Evolutionary conservation across 1,140 invertebrate species (phyloP), one percentile per base, ranked within the genome.

Genomic region (Brachystomella parvula): DNA sequence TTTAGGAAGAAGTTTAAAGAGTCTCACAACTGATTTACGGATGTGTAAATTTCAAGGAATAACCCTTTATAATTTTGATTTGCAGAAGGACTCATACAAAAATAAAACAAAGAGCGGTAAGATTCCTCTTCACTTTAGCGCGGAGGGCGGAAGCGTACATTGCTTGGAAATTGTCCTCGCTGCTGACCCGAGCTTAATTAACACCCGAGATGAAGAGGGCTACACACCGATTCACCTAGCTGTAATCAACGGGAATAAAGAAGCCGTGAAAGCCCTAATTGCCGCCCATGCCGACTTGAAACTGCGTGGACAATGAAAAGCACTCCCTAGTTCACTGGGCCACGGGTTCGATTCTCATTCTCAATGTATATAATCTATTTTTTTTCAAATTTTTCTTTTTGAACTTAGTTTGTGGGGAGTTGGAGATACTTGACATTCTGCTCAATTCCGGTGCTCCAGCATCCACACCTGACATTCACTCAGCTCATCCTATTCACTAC

Each of bases 251-350:
- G 92, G 92, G 15, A 91, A 92, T 76, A 85, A 86, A 71, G 85
- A 87, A 28, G 82, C 94, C 63, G 87, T 92, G 49, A 87, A 88
- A 62, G 87, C 89, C 30, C 79, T 95, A 3, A 76, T 94, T 49
- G 85, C 87, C 19, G 87, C 87, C 65, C 86, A 87, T 29, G 93
- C 94, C 12, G 88, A 96, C 75, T 85, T 97, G n/a, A 49, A 89
- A 90, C 76, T 86, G 87, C 35, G 82, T 89, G 61, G 96, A 98
- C 78, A 86, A 91, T 75, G 95, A 98, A 77, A 86, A 89, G 60
- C 96, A 99, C 76, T 94, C 94, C 1, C 88, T 92, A 21, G 86
- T 96, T 19, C 96, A 99, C 78, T 99, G 96, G 96, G 95, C 96
- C 2, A 94, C 92, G 71, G 94, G 94, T 94, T 31, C 49, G 31